Evolutionary conservation across 2,113 vertebrate genomes (phyloP).

Genomic region (Elephantulus edwardii): DNA sequence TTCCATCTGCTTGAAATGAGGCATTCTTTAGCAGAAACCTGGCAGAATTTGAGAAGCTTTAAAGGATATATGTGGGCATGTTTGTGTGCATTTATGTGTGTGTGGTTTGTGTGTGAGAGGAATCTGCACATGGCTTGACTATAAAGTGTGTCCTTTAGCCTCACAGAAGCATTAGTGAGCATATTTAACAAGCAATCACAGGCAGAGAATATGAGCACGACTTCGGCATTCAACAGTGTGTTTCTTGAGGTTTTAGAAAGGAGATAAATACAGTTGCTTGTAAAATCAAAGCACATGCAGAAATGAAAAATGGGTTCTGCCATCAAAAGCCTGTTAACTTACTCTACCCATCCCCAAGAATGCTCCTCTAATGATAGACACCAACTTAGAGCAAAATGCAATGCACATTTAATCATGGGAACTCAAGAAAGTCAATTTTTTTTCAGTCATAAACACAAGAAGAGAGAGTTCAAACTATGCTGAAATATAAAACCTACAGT

Average conservation of each 20-base stretch:
- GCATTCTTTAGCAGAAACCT: conserved; percentile 67
- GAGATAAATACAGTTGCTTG: conserved; percentile 36
- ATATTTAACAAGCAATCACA: conserved; percentile 61
- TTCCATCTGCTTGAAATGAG: conserved; percentile 70
- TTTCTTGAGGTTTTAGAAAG: conserved; percentile 44
- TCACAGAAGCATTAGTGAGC: conserved; percentile 63
- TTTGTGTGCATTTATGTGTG: conserved; percentile 42
- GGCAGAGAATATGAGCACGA: conserved; percentile 48
- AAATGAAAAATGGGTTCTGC: conserved; percentile 57
- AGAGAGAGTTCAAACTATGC: not conserved
- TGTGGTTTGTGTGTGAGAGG: conserved; percentile 43
- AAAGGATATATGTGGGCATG: conserved; percentile 64
- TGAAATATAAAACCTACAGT: conserved; percentile 1
- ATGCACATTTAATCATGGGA: not conserved
- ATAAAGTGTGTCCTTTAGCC: conserved; percentile 72
- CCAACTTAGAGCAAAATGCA: not conserved
- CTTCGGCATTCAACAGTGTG: conserved; percentile 58
- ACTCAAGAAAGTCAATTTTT: conserved; percentile 36
- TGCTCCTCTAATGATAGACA: not conserved
- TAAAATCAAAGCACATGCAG: conserved; percentile 72
- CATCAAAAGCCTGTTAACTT: not conserved
- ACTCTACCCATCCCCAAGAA: not conserved
- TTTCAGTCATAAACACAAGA: conserved; percentile 12
- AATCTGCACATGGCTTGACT: conserved; percentile 78
- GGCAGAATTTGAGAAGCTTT: conserved; percentile 63